phyloP scores from a whole-genome alignment of 2,797 vertebrate species.

The Brotula barbata region DNA sequence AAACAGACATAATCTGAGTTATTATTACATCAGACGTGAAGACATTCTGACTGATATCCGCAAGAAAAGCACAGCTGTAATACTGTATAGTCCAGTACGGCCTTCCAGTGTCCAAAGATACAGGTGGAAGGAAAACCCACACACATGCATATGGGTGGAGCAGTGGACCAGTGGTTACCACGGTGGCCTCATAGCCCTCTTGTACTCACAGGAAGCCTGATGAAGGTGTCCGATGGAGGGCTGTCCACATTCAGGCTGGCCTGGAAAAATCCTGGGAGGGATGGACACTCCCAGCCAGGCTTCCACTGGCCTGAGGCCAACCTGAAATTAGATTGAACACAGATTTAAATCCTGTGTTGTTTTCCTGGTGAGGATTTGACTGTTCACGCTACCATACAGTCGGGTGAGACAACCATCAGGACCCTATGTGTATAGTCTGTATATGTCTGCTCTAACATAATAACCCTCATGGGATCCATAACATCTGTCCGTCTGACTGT shows the following conservation, averaged over 20 bases:
- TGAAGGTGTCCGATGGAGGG: constrained; percentile 85
- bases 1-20: neutral
- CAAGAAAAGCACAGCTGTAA: neutral
- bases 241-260: constrained; percentile 76
- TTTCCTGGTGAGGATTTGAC: neutral
- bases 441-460: too few species aligned
- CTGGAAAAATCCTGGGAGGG: constrained; percentile 84
- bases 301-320: constrained; percentile 76
- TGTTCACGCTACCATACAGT: neutral
- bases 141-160: too few species aligned
- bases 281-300: constrained; percentile 62
- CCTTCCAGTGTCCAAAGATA: too few species aligned
- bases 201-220: constrained; percentile 82
- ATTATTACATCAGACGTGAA: neutral
- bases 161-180: too few species aligned
- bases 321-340: constrained; percentile 66
- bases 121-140: too few species aligned
- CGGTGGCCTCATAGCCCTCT: neutral
- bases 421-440: too few species aligned
- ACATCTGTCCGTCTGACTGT: too few species aligned
- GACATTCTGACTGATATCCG: neutral
- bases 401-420: too few species aligned
- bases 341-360: neutral
- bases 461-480: too few species aligned
- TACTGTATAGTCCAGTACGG: too few species aligned